These are phyloP conservation scores for Tuta absoluta DNA, from an alignment of 2,888 invertebrate genomes.

Conservation along the genomic window DNA sequence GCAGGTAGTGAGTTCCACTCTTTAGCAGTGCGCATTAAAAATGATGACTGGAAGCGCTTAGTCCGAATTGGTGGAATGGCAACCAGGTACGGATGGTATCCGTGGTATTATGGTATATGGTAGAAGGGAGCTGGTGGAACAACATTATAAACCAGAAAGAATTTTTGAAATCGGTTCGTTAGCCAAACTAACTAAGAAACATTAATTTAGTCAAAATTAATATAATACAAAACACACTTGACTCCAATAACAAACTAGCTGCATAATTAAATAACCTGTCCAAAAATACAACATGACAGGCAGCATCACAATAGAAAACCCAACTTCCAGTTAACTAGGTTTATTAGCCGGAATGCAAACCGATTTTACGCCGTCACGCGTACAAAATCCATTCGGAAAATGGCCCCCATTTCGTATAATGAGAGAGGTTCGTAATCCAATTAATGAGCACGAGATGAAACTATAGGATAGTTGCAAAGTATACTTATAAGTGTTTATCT, in stretches of 20 bases:
- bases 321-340: conserved; percentile 51
- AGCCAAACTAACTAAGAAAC: background rate
- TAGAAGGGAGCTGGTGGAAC: no score
- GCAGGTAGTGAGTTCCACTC: no score
- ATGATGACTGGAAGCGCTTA: no score
- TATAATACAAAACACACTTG: background rate
- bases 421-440: conserved; percentile 68
- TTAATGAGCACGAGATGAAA: conserved; percentile 70
- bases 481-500: background rate
- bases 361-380: conserved; percentile 60
- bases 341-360: conserved; percentile 58
- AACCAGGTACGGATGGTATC: no score
- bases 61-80: no score
- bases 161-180: no score
- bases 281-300: conserved; percentile 18
- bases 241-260: background rate
- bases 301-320: conserved; percentile 27
- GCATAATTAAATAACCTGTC: conserved; percentile 13
- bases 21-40: no score
- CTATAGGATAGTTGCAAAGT: conserved; percentile 56
- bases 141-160: no score
- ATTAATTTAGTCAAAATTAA: background rate
- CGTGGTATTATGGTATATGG: no score
- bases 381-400: conserved; percentile 69
- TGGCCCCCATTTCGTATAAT: conserved; percentile 69